Evolutionary conservation across 2,113 vertebrate species (phyloP), one percentile per base, ranked within the genome.

Genomic region (Fregata magnificens): DNA sequence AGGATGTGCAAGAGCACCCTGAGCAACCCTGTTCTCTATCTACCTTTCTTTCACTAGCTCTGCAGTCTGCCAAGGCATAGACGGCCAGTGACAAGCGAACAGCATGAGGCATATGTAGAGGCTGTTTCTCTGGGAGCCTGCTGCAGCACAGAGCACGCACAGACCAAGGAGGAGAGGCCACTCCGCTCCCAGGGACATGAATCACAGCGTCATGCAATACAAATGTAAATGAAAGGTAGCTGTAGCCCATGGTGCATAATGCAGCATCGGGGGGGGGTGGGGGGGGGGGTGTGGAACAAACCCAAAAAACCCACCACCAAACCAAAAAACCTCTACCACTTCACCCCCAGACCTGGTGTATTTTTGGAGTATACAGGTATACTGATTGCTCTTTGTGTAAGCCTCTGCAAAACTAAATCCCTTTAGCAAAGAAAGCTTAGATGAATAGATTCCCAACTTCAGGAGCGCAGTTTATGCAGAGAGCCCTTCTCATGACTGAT

Each of bases 81-180:
- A 5, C 2, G 1, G 42, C 13, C 44, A 34, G 59, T 6, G 42
- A 44, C 36, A 42, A 45, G 56, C 0, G 0, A 67, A 29, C 26
- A 45, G 55, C 44, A 26, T 3, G 21, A 78, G 59, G 21, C 42
- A 3, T 7, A 14, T 0, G 2, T 7, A 17, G 63, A 66, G 18
- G 14, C 44, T 25, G 31, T 36, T 71, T 34, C 45, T 28, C 71
- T 8, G 11, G 26, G 62, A 73, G 50, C 34, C 53, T 58, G n/a
- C 6, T 18, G 21, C n/a, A 53, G 65, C 34, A 22, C 47, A 28
- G 29, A 58, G 34, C 31, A 4, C 2, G 6, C 26, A 15, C 9
- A 21, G 80, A 20, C 34, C 24, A 12, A 8, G 1, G 5, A 42
- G 31, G 19, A 70, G 44, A 50, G 20, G 24, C 10, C 2, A 5